phyloP scores from a whole-genome alignment of 2,113 vertebrate genomes.

The Stercorarius parasiticus region DNA sequence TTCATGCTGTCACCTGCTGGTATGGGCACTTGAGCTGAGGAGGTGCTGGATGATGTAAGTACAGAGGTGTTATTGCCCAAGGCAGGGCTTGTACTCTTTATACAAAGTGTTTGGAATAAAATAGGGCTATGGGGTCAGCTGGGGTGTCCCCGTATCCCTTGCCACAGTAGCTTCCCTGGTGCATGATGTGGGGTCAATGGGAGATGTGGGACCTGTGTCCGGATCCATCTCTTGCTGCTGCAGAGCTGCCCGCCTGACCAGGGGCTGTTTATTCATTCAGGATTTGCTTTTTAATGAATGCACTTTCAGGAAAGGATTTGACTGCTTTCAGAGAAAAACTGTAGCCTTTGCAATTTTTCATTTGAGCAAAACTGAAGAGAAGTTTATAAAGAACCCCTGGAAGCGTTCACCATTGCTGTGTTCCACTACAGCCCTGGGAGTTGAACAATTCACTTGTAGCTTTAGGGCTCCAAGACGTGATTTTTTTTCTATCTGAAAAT shows the following conservation, averaged over 20 bases:
- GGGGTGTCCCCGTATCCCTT: neutral
- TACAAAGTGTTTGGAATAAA: neutral
- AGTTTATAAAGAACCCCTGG: neutral
- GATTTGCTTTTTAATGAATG: neutral
- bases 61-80: neutral
- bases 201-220: accelerated
- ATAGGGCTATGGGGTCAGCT: neutral
- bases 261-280: neutral
- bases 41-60: neutral
- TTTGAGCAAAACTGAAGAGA: neutral
- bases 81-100: neutral
- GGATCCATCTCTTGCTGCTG: neutral
- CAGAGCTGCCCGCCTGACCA: neutral
- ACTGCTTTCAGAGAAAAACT: neutral
- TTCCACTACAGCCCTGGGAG: accelerated
- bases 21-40: accelerated
- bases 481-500: neutral
- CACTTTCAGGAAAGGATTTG: accelerated
- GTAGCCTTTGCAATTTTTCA: neutral
- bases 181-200: neutral
- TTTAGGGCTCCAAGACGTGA: neutral
- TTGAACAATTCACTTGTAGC: neutral
- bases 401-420: neutral
- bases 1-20: neutral
- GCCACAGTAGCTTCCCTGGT: neutral